Evolutionary conservation across 2,797 vertebrate genomes (phyloP), one percentile per base, ranked within the genome.

Genomic region (Emydoidea blandingii): DNA sequence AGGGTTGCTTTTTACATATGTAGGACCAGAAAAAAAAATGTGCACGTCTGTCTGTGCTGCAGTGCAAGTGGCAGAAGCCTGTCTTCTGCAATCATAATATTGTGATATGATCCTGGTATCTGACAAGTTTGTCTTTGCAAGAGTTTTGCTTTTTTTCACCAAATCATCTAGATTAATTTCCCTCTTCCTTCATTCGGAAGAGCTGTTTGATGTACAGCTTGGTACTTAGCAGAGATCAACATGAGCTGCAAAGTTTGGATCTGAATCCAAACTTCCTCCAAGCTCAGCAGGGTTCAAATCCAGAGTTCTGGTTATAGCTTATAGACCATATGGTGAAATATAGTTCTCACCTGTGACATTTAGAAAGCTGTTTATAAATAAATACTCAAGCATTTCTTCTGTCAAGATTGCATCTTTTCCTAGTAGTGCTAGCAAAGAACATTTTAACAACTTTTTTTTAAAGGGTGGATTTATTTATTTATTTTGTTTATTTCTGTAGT

Each of bases 31-130:
- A 10, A 52, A 83, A 37, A 37, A 86, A 91, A 47, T 7, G 4
- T 0, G 0, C 31, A 1, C 74, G 19, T 65, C 7, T 85, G 1
- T 91, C 12, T 54, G 54, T n/a, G 41, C 7, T 49, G 7, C 85
- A 89, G 5, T 0, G 2, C 2, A 86, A 47, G 16, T 65, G 21
- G 34, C 15, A 12, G 47, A 74, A 25, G 23, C 68, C 21, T 74
- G 72, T 27, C 23, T 78, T 78, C 44, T 25, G 23, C 16, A 27
- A 49, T 78, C 74, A 47, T 47, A 76, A 47, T 5, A 72, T 27
- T 86, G 41, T 18, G 23, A 10, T n/a, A 49, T 23, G 86, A 34
- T 1, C 80, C 31, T 83, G 14, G 1, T 86, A 50, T 52, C 54
- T 92, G 14, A 2, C 12, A 34, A 79, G 12, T 4, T 88, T 90